A percentile compares a stretch with the other conserved stretches of the same genome.
These are phyloP conservation scores for Promerops cafer DNA, from an alignment of 2,113 vertebrate species.

Conservation along the genomic window DNA sequence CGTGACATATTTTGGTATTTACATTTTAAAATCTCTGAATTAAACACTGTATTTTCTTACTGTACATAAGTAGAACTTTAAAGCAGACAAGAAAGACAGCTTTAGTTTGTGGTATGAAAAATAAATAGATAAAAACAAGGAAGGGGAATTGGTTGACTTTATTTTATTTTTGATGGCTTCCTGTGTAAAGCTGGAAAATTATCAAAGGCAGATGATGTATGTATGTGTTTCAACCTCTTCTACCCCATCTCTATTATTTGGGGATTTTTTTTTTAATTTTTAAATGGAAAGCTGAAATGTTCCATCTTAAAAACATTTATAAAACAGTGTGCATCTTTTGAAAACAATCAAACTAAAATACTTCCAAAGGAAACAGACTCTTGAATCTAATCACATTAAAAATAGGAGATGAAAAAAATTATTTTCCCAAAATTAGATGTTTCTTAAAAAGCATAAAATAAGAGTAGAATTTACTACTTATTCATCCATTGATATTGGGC, in stretches of 20 bases:
- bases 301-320: not conserved
- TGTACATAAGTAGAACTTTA: not conserved
- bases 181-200: not conserved
- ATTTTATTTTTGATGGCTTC: not conserved
- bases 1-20: not conserved
- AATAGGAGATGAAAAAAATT: not conserved
- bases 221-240: not conserved
- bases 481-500: not conserved
- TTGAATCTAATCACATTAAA: not conserved
- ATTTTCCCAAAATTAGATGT: not conserved
- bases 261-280: not conserved
- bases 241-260: not conserved
- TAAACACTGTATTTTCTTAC: not conserved
- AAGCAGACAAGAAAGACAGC: not conserved
- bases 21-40: not conserved
- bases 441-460: not conserved
- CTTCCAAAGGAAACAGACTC: not conserved
- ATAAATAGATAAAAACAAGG: not conserved
- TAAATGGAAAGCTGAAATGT: not conserved
- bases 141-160: not conserved
- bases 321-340: not conserved
- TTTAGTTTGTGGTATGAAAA: not conserved
- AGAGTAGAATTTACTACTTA: not conserved
- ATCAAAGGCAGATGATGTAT: not conserved
- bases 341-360: not conserved